phyloP scores from a whole-genome alignment of 2,797 vertebrate genomes.

The Rhinichthys osculus region DNA sequence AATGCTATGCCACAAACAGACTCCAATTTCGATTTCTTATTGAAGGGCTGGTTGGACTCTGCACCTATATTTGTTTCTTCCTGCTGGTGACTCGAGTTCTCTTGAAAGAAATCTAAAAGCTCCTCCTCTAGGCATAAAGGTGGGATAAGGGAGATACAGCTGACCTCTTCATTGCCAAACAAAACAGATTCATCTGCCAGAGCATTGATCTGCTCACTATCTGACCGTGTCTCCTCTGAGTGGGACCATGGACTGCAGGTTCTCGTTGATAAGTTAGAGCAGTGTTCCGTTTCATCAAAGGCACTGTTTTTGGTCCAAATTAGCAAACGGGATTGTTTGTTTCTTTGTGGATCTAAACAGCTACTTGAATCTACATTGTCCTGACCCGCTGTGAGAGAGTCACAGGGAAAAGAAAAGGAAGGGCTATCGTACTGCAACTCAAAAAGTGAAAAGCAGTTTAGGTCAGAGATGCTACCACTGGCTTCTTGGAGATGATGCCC shows the following conservation, averaged over 20 bases:
- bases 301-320: conserved; percentile 99
- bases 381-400: conserved; percentile 87
- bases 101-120: conserved; percentile 94
- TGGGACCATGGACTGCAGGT: conserved; percentile 99
- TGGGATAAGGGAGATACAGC: conserved; percentile 91
- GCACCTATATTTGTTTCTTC: conserved; percentile 83
- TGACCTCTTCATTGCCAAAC: conserved; percentile 87
- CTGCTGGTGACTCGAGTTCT: conserved; percentile 82
- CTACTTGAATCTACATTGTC: conserved; percentile 91
- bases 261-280: conserved; percentile 98
- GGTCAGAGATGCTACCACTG: conserved; percentile 86
- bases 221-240: conserved; percentile 98
- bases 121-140: conserved; percentile 93
- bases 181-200: conserved; percentile 88
- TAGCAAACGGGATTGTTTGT: conserved; percentile 98
- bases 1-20: conserved; percentile 98
- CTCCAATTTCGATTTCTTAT: conserved; percentile 97
- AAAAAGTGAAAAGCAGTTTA: conserved; percentile 97
- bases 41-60: conserved; percentile 85
- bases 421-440: conserved; percentile 98
- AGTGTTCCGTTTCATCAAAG: conserved; percentile 99
- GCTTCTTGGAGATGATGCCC: conserved; percentile 87
- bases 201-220: conserved; percentile 91
- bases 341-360: conserved; percentile 92
- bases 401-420: conserved; percentile 92